Evolutionary conservation across 2,797 vertebrate genomes (phyloP).

Genomic region (Enteromius radiatus): DNA sequence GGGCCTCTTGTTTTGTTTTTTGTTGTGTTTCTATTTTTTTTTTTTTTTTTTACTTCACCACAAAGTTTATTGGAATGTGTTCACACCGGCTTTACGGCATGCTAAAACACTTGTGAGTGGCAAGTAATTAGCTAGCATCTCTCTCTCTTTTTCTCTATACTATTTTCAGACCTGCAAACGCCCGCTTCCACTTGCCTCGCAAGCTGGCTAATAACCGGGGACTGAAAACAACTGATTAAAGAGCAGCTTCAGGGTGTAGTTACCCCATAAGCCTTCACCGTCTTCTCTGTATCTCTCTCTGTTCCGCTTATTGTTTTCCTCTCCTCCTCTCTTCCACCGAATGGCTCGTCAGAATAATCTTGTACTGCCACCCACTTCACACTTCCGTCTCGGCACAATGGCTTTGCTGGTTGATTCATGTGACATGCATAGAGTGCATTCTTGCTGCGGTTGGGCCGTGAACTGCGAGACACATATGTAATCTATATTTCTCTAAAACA

Average conservation of each 20-base stretch:
- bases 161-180: conserved; percentile 58
- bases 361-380: conserved; percentile 70
- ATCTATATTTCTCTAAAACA: conserved; percentile 40
- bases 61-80: conserved; percentile 66
- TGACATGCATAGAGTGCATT: conserved; percentile 36
- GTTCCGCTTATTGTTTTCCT: conserved; percentile 36
- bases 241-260: conserved; percentile 38
- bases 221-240: conserved; percentile 41
- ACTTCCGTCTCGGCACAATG: conserved; percentile 67
- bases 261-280: conserved; percentile 15
- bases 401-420: conserved; percentile 55
- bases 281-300: conserved; percentile 21
- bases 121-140: conserved; percentile 46
- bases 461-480: conserved; percentile 49
- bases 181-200: conserved; percentile 64
- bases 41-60: conserved; percentile 35
- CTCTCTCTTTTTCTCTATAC: not conserved
- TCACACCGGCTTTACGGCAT: conserved; percentile 57
- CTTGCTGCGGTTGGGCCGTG: conserved; percentile 50
- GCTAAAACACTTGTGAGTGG: conserved; percentile 60
- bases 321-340: conserved; percentile 53
- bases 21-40: not conserved
- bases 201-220: conserved; percentile 57
- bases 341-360: conserved; percentile 65
- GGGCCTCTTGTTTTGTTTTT: conserved; percentile 42